Base-by-base conservation (phyloP, 2,113 vertebrate species). In the Stercorarius parasiticus region DNA sequence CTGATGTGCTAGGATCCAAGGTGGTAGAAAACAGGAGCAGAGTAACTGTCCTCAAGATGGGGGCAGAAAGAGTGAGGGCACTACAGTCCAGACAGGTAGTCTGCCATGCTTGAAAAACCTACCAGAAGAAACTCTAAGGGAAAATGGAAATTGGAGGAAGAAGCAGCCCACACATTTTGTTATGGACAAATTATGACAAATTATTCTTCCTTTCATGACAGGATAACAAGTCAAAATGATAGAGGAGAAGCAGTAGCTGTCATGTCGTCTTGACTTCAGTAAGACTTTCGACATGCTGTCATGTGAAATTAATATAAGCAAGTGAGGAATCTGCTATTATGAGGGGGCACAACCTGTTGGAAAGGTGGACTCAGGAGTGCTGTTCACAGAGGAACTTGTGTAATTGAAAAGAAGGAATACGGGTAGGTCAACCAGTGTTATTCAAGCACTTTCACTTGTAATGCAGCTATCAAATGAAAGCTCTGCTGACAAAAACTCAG, bases 351-450 rank as follows among this genome's bases (percentile, higher is more conserved):
- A 84, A 13, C 40, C 18, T 74, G 5, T 55, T 82, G 52, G 71
- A 71, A 90, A 85, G 29, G 8, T 58, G 69, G 52, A 79, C 19
- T 64, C 59, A 25, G 27, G 27, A 90, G 25, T 21, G 30, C 45
- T 69, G 38, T 0, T 9, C 16, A 87, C 23, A 82, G 65, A 87
- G 7, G 15, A 82, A 53, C 18, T 22, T 0, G 0, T 5, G 9
- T 50, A 92, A 62, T 18, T 62, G 32, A 79, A 79, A 85, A 34
- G 30, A 62, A 82, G 27, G 32, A 74, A 74, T 62, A 67, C 1
- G 5, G 42, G 29, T 12, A 47, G 47, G 42, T 82, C 47, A 59
- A 17, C 40, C 69, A 53, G 45, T 36, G 40, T 23, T 84, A 45
- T 61, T 78, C 69, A 84, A 87, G 70, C 19, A 79, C 40, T 78